A percentile compares a stretch with the other conserved stretches of the same genome.
phyloP scores from a whole-genome alignment of 1,140 invertebrate genomes.

The Trachelipus rathkii region DNA sequence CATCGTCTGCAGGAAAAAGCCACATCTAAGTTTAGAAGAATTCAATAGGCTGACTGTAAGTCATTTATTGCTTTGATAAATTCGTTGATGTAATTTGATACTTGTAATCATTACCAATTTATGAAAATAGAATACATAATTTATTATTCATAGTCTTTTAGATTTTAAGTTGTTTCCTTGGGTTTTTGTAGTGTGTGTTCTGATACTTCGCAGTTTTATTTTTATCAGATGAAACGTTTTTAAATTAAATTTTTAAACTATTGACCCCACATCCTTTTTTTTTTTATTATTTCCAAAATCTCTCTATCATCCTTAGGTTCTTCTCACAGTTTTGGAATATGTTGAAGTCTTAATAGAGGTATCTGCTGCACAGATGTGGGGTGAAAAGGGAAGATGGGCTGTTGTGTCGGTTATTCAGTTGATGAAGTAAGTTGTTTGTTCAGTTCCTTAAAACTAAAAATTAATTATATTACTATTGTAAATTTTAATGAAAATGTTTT shows the following conservation, averaged over 20 bases:
- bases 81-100: no score
- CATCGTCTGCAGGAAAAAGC: conserved; percentile 19
- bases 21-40: conserved; percentile 28
- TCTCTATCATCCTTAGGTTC: conserved; percentile 26
- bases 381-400: conserved; percentile 42
- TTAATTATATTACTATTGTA: no score
- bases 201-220: no score
- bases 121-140: no score
- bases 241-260: no score
- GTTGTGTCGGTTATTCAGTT: conserved; percentile 40
- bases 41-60: conserved; percentile 34
- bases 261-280: background rate
- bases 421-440: conserved; percentile 34
- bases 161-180: no score
- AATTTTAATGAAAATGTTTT: no score
- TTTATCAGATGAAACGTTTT: no score
- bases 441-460: background rate
- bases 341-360: conserved; percentile 43
- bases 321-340: conserved; percentile 41
- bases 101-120: no score
- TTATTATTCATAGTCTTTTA: no score
- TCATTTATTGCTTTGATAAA: background rate
- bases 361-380: conserved; percentile 40
- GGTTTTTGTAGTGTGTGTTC: no score
- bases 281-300: background rate